phyloP scores from a whole-genome alignment of 2,888 invertebrate genomes.

The Eledona agricola region DNA sequence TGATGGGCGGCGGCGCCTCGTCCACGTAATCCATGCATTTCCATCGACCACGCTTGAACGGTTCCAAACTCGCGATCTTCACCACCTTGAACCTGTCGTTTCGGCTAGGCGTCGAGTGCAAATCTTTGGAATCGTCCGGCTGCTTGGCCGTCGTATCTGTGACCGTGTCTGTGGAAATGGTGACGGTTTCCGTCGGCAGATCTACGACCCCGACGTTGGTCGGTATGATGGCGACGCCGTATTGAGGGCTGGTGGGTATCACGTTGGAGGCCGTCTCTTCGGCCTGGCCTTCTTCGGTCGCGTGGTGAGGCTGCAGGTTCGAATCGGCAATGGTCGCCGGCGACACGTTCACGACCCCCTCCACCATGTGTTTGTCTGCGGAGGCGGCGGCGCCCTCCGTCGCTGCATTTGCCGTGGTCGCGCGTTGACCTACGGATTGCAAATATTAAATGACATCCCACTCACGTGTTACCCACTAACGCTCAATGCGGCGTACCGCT shows the following conservation, averaged over 20 bases:
- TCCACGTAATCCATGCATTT: conserved; percentile 81
- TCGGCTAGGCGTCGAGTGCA: conserved; percentile 65
- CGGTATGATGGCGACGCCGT: conserved; percentile 70
- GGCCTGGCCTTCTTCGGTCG: conserved; percentile 47
- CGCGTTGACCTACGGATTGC: conserved; percentile 62
- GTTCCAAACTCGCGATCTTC: conserved; percentile 80
- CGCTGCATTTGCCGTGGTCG: conserved; percentile 61
- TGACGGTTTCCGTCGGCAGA: conserved; percentile 46
- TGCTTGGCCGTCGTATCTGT: conserved; percentile 60
- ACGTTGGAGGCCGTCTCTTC: conserved; percentile 58
- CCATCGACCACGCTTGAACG: conserved; percentile 79
- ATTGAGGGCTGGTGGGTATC: conserved; percentile 73
- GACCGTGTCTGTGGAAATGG: conserved; percentile 50
- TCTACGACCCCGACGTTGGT: conserved; percentile 45
- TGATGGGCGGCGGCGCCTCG: conserved; percentile 63
- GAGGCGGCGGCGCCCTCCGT: conserved; percentile 52
- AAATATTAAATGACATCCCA: conserved; percentile 26
- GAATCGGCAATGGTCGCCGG: conserved; percentile 43
- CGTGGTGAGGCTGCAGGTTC: conserved; percentile 43
- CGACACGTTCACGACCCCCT: conserved; percentile 36
- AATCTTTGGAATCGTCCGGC: conserved; percentile 65
- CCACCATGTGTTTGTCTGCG: conserved; percentile 48
- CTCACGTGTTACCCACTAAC: conserved; percentile 37
- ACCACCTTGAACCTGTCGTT: conserved; percentile 78
- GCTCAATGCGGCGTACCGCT: conserved; percentile 22